Conservation (phyloP, 1,140 invertebrate genomes). For the Papilio dardanus region DNA sequence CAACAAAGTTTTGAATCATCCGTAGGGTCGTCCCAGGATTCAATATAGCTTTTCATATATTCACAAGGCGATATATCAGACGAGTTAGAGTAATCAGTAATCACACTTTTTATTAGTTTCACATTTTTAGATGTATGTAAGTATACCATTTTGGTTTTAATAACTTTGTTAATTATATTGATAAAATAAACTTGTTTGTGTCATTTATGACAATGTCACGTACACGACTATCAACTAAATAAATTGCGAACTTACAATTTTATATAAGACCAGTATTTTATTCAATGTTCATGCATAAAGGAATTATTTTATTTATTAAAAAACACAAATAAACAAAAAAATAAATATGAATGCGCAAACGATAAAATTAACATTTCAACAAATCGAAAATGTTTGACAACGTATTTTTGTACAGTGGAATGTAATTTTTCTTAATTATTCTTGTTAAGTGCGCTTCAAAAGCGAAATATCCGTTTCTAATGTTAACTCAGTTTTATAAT, state of each 20-base stretch:
- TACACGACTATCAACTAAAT: background rate
- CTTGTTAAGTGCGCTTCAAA: background rate
- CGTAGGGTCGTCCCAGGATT: conserved; percentile 59
- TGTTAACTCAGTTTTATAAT: background rate
- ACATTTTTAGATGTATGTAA: conserved; percentile 71
- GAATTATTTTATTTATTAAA: no score
- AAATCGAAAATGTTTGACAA: background rate
- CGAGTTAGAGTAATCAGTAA: conserved; percentile 54
- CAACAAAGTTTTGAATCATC: conserved; percentile 68
- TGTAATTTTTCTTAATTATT: background rate
- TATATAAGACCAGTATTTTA: conserved; percentile 32
- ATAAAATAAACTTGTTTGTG: background rate
- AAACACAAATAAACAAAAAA: no score
- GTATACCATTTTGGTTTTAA: conserved; percentile 63
- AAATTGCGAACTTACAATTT: background rate
- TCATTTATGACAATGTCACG: background rate
- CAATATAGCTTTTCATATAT: conserved; percentile 70
- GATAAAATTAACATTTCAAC: background rate
- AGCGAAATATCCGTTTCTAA: background rate
- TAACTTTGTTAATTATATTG: background rate
- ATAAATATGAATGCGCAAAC: no score
- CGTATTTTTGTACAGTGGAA: background rate
- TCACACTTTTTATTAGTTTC: conserved; percentile 56
- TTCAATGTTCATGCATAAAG: background rate
- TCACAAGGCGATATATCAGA: conserved; percentile 64